phyloP scores from a whole-genome alignment of 2,797 vertebrate species.

The Gadopsis bispinosus region DNA sequence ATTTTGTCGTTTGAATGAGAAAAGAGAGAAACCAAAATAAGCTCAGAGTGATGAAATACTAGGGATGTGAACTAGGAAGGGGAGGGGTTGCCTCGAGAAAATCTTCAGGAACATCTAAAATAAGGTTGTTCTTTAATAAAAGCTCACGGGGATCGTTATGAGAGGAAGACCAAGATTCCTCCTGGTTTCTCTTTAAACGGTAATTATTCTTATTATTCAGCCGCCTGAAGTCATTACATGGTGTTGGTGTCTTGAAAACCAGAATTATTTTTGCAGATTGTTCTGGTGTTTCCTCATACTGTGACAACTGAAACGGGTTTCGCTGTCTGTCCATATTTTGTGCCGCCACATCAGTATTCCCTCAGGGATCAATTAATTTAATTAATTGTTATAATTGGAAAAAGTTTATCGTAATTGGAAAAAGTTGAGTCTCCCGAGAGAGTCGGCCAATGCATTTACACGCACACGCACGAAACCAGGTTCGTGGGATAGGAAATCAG shows the following conservation, averaged over 20 bases:
- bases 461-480: neutral
- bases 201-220: too few relatives aligned
- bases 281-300: neutral
- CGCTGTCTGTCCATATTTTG: neutral
- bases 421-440: neutral
- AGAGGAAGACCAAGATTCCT: neutral
- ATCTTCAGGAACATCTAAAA: neutral
- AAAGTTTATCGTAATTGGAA: neutral
- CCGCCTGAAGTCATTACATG: neutral
- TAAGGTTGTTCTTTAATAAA: neutral
- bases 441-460: neutral
- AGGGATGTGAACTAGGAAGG: neutral
- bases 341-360: neutral
- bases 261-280: neutral
- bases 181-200: neutral
- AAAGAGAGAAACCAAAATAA: neutral
- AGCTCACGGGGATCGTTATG: neutral
- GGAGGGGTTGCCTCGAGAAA: neutral
- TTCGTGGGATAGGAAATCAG: neutral
- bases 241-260: neutral
- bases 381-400: neutral
- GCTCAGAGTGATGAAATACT: neutral
- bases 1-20: neutral
- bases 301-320: neutral
- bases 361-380: constrained; percentile 18